Base-by-base conservation (phyloP, 2,888 invertebrate genomes). In the Pheosia gnoma region DNA sequence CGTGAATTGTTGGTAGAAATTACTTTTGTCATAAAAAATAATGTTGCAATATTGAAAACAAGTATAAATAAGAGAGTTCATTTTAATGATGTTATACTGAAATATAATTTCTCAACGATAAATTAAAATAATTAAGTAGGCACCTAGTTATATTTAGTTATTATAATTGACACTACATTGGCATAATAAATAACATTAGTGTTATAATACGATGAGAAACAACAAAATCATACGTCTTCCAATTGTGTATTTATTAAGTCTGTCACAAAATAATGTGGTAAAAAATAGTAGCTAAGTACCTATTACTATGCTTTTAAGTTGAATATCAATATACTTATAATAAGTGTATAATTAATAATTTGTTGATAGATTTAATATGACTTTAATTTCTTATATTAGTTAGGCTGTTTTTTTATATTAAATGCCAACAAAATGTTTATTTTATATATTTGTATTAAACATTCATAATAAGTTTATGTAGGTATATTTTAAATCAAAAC, bases 141-240 rank as follows among this genome's bases (percentile, higher is more conserved):
- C 65, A 55, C n/a, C 39, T 52, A 66, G 65, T 60, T 71, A 68
- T 62, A 58, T 59, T 75, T 70, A 71, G 63, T 73, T 71, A 61
- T 65, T 69, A 71, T 67, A 61, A 25, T 25, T 25, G 25, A 59
- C 75, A 66, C 66, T 62, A 63, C 68, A 78, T 82, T 72, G 68
- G 77, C 82, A 83, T 84, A 85, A 84, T 83, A 82, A 59, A 67
- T 63, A 59, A 52, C 57, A 49, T n/a, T 49, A 67, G 67, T 65
- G 25, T 59, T 53, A 61, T 57, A 58, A 58, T 58, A 62, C 55
- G 43, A 62, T 60, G 51, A 62, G 61, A 80, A 84, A 79, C 89
- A 84, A 85, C 88, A 87, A 86, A 87, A 87, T 90, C 86, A 67
- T 68, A 58, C 78, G 82, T 90, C 90, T 89, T 90, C 90, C 90